Conservation (phyloP, 2,113 vertebrate genomes). For the Actenoides hombroni region DNA sequence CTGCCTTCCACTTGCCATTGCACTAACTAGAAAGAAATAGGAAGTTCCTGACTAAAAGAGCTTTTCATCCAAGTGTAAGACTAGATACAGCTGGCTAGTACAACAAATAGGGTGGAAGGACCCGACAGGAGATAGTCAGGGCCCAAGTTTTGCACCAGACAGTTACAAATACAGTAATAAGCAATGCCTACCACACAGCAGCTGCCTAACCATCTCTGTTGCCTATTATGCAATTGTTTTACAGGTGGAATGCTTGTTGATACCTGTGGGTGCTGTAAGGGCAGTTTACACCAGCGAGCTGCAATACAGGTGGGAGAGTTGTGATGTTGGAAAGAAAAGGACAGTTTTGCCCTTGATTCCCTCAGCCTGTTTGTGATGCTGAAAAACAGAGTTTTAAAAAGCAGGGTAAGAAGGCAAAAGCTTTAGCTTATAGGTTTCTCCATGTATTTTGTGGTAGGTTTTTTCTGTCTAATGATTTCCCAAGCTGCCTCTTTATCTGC, state of each 20-base stretch:
- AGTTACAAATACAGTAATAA: background rate
- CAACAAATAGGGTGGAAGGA: background rate
- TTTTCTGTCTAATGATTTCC: background rate
- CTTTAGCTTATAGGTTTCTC: background rate
- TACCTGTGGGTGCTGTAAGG: background rate
- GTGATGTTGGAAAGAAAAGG: background rate
- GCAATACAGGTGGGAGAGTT: background rate
- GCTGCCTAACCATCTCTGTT: background rate
- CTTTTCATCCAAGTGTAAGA: background rate
- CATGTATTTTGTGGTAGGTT: background rate
- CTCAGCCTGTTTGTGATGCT: background rate
- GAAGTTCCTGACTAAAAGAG: background rate
- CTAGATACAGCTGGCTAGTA: background rate
- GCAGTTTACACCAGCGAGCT: background rate
- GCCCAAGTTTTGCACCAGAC: background rate
- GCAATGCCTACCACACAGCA: background rate
- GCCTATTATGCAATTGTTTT: background rate
- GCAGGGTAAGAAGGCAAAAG: background rate
- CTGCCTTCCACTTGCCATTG: background rate
- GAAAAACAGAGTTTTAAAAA: background rate
- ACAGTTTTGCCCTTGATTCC: background rate
- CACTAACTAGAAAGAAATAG: background rate
- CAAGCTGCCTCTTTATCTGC: slow-evolving; percentile 1
- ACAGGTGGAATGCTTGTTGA: background rate
- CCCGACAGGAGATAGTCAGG: background rate